Base-by-base conservation (phyloP, 2,888 invertebrate species). In the Rhimphoctona megacephalus region DNA sequence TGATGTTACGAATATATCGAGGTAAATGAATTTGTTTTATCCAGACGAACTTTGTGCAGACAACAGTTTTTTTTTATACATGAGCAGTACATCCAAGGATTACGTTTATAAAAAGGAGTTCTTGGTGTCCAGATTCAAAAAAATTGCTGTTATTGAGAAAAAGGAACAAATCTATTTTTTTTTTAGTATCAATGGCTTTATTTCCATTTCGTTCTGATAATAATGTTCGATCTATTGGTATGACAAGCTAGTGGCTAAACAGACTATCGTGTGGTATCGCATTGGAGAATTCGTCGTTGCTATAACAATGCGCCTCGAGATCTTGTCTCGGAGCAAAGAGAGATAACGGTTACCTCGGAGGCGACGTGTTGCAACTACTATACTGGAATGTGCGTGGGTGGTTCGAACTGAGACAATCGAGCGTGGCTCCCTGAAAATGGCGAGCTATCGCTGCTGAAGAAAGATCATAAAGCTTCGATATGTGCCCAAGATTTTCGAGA, bases 351-450 rank as follows among this genome's bases (percentile, higher is more conserved):
- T 80, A 57, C 77, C 80, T 77, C 81, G 84, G 81, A 84, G 80
- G 84, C 83, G 72, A 82, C 69, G 69, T 85, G 83, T 87, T 49
- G 85, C 83, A 87, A 87, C 72, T 82, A 39, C 70, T 43, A 33
- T 33, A 43, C 74, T 74, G 87, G 88, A 88, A 88, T 88, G 86
- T 83, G 85, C 88, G 88, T 88, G 82, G 88, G 88, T 85, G 88
- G 77, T 73, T 61, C 72, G 70, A 69, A 69, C 78, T 81, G 49
- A 80, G 79, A 88, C 87, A 88, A 88, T 88, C 82, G 88, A 87
- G 79, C 74, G 81, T 85, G 78, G 83, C 83, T 82, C 84, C 81
- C 81, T 88, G 85, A 81, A 85, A 86, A 86, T 87, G 77, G 83
- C 83, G 57, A 85, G 73, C 79, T 52, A 84, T 79, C 66, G 66